Percentiles rank a stretch among this genome's conserved stretches.
phyloP scores from a whole-genome alignment of 2,113 vertebrate species.

The Lichenostomus cassidix region DNA sequence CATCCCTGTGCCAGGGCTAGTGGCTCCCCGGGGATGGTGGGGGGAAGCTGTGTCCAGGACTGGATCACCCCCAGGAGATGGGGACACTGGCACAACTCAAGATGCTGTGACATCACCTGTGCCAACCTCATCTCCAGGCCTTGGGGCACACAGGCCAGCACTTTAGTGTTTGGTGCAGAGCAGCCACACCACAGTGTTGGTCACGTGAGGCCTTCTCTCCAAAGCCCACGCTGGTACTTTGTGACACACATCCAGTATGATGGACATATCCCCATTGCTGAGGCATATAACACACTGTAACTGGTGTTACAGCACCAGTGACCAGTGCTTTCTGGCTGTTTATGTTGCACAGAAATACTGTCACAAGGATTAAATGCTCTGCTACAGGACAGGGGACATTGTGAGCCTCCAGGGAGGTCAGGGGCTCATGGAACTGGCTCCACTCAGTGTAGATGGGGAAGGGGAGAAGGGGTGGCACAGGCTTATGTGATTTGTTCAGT shows the following conservation, averaged over 20 bases:
- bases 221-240: not conserved
- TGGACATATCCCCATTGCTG: not conserved
- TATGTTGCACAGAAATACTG: not conserved
- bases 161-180: not conserved
- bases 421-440: not conserved
- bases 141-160: not conserved
- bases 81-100: not conserved
- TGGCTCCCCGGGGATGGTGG: fast-evolving
- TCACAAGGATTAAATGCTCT: not conserved
- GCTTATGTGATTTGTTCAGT: not conserved
- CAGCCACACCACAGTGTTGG: not conserved
- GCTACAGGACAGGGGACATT: not conserved
- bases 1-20: not conserved
- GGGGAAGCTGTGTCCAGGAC: fast-evolving
- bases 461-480: not conserved
- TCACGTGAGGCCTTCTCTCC: not conserved
- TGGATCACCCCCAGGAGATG: no score
- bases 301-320: not conserved
- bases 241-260: fast-evolving
- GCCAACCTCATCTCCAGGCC: not conserved
- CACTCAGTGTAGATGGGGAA: not conserved
- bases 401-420: not conserved
- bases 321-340: fast-evolving
- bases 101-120: not conserved
- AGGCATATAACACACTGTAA: no score